Evolutionary conservation across 2,797 vertebrate species (phyloP).

Genomic region (Syncerus caffer): DNA sequence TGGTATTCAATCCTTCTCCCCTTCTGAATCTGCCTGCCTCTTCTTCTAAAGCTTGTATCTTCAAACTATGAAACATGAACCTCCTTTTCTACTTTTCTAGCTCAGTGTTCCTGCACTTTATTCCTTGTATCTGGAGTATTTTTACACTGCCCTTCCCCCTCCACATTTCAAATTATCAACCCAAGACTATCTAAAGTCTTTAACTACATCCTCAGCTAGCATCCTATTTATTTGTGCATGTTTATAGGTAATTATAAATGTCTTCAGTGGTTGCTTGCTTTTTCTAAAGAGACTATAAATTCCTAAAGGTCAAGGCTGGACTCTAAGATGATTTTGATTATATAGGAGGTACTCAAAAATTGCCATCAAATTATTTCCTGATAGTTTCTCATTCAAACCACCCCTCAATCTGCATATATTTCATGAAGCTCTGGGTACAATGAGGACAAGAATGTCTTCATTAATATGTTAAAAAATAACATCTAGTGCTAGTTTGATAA

Average conservation of each 20-base stretch:
- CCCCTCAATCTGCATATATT: neutral
- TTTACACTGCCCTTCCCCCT: neutral
- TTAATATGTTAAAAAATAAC: neutral
- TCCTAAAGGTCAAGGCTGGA: neutral
- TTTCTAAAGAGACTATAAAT: slow-evolving; percentile 13
- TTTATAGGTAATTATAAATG: neutral
- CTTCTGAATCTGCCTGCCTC: neutral
- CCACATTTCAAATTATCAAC: neutral
- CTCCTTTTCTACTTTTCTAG: neutral
- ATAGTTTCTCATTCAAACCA: neutral
- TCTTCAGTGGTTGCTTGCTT: neutral
- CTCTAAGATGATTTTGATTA: neutral
- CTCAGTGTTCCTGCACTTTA: neutral
- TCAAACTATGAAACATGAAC: neutral
- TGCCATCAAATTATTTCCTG: neutral
- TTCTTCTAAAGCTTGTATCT: neutral
- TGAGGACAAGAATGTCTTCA: neutral
- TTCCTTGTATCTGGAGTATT: neutral
- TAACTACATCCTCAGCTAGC: neutral
- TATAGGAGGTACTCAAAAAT: neutral
- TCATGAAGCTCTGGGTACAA: neutral
- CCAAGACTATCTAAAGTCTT: neutral
- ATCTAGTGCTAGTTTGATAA: neutral
- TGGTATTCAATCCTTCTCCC: neutral
- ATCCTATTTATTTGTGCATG: neutral